A percentile compares a stretch with the other conserved stretches of the same genome.
These are phyloP conservation scores for Scleropages formosus DNA, from an alignment of 2,797 vertebrate genomes.

Conservation along the genomic window DNA sequence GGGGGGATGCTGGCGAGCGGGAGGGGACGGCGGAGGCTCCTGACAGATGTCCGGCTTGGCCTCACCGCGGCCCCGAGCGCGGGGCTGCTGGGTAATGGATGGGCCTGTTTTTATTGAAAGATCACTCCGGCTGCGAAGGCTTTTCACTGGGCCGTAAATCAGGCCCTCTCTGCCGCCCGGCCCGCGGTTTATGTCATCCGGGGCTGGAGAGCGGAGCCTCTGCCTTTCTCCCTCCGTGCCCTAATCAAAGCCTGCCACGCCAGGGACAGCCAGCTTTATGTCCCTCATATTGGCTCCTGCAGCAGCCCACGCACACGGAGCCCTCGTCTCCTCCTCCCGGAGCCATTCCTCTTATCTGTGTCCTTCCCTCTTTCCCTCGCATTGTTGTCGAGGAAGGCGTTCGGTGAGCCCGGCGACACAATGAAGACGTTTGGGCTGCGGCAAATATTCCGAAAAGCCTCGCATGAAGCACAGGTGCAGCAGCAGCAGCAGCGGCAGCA, in stretches of 20 bases:
- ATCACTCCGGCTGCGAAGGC: conserved; percentile 69
- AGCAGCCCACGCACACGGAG: not conserved
- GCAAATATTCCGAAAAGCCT: conserved; percentile 1
- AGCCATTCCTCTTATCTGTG: too few species aligned
- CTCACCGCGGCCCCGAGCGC: conserved; percentile 56
- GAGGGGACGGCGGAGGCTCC: conserved; percentile 27
- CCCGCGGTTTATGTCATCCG: conserved; percentile 45
- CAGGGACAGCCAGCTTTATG: not conserved
- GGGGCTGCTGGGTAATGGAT: conserved; percentile 69
- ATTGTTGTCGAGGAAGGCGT: not conserved
- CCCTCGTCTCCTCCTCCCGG: not conserved
- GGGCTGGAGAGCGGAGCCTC: not conserved
- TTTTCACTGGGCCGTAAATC: conserved; percentile 57
- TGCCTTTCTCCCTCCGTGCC: conserved; percentile 1
- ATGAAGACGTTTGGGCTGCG: not conserved
- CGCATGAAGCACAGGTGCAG: conserved; percentile 8
- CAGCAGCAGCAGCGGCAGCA: not conserved
- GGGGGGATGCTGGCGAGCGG: not conserved
- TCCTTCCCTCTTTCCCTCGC: not conserved
- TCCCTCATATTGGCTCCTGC: too few species aligned
- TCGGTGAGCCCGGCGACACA: too few species aligned
- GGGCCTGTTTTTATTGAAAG: conserved; percentile 71
- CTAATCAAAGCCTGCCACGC: conserved; percentile 6
- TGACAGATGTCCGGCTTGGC: conserved; percentile 59
- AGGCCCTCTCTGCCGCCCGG: conserved; percentile 38